phyloP scores from a whole-genome alignment of 1,140 invertebrate species.

The Atopsyche davidsoni region DNA sequence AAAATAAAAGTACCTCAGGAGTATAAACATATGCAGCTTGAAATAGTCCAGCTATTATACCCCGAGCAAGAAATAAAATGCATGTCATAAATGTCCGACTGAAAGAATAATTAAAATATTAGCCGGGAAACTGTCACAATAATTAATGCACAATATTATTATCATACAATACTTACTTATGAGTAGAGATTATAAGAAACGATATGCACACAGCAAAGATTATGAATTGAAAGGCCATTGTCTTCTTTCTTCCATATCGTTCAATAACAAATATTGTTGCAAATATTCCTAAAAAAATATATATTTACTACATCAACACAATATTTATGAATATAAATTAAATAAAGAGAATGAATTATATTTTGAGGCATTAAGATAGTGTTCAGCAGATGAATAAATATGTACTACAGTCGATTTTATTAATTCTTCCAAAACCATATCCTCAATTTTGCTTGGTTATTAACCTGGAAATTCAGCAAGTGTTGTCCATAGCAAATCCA shows the following conservation, averaged over 20 bases:
- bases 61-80: conserved; percentile 82
- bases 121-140: not conserved
- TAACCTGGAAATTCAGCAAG: conserved; percentile 91
- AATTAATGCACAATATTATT: not conserved
- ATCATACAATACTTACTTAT: conserved; percentile 55
- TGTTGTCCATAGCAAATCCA: conserved; percentile 91
- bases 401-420: no score
- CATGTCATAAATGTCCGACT: conserved; percentile 76
- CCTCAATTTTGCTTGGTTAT: no score
- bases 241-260: conserved; percentile 82
- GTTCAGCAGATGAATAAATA: no score
- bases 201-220: conserved; percentile 78
- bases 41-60: conserved; percentile 89
- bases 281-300: conserved; percentile 75
- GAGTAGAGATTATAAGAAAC: conserved; percentile 69
- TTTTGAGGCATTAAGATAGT: no score
- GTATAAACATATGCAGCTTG: conserved; percentile 95
- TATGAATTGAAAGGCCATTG: conserved; percentile 90
- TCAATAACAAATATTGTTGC: conserved; percentile 90
- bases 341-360: no score
- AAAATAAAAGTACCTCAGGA: conserved; percentile 67
- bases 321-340: no score
- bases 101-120: conserved; percentile 37
- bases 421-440: no score
- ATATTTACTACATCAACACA: no score